Conservation (phyloP, 2,797 vertebrate genomes). For the Pangasius mekongensis region DNA sequence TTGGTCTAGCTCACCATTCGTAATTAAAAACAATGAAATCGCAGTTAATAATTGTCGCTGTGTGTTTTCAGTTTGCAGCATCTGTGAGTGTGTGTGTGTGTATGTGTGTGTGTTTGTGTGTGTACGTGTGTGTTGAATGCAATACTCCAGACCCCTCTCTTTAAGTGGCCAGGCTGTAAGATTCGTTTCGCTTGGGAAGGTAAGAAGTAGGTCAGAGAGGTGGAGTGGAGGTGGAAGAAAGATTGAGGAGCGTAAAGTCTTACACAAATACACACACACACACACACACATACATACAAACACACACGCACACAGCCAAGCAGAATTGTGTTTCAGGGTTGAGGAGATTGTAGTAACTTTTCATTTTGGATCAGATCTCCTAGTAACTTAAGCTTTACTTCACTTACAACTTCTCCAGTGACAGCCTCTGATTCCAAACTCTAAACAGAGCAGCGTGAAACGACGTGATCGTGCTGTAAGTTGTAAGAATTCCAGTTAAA, state of each 20-base stretch:
- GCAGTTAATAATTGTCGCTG: constrained; percentile 61
- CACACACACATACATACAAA: background rate
- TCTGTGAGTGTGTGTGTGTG: background rate
- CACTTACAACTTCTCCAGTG: background rate
- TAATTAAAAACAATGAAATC: constrained; percentile 64
- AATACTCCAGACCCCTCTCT: background rate
- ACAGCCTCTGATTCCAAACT: background rate
- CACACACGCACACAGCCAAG: background rate
- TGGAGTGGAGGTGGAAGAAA: constrained; percentile 18
- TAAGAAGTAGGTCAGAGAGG: constrained; percentile 19
- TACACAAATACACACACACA: background rate
- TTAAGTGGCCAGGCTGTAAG: background rate
- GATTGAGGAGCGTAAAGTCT: background rate
- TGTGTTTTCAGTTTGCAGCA: constrained; percentile 41
- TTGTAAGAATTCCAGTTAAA: background rate
- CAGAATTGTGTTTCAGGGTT: background rate
- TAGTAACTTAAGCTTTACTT: background rate
- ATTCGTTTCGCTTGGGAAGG: background rate
- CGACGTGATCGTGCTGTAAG: background rate
- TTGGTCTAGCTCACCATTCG: constrained; percentile 48
- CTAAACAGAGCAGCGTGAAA: background rate
- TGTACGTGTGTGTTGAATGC: constrained; percentile 27
- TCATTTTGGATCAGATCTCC: background rate
- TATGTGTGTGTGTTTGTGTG: constrained; percentile 9
- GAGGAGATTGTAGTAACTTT: background rate